Evolutionary conservation across 2,797 vertebrate species (phyloP), one percentile per base, ranked within the genome.

Genomic region (Chelidonichthys spinosus): DNA sequence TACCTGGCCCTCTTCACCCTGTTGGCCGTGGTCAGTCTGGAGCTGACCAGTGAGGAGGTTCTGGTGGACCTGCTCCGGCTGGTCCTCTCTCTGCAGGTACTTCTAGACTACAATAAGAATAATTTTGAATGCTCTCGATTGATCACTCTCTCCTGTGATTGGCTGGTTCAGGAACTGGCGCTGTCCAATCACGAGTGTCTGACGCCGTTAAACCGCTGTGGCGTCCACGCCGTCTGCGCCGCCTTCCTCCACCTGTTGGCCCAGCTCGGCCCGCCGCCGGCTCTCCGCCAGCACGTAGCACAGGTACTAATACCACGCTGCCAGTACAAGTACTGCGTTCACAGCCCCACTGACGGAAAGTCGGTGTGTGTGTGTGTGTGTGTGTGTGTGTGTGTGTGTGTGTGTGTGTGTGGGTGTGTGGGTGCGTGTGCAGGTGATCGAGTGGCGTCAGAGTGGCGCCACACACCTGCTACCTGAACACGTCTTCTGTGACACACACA

Each of bases 1-100:
- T 97, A 96, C 7, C 92, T 95, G 74, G 95, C 96, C 0, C 93
- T 98, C 40, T 95, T 95, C 32, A 82, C 90, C 73, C 80, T 97
- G 46, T 83, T 98, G 91, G 95, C 94, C 0, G 94, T 98, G 33
- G 90, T 97, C 69, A 94, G 94, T 78, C 90, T 97, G 2, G 97
- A 98, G 63, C 87, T 98, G 90, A 94, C 95, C 85, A 97, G 94
- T 0, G 97, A 98, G 86, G 97, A 98, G 78, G 96, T 97, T 43
- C 82, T 96, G 87, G 96, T 98, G 44, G 97, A 98, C 81, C 95
- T 98, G 63, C 94, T 97, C 82, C 95, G 96, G 14, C 83, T 98
- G 87, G 95, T 95, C 36, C 88, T 98, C 63, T 96, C 96, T 0
- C 90, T 98, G 64, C 97, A 98, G 96, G 97, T 97, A 4, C 2